Evolutionary conservation across 2,888 invertebrate species (phyloP).

Genomic region (Tachina grossa): DNA sequence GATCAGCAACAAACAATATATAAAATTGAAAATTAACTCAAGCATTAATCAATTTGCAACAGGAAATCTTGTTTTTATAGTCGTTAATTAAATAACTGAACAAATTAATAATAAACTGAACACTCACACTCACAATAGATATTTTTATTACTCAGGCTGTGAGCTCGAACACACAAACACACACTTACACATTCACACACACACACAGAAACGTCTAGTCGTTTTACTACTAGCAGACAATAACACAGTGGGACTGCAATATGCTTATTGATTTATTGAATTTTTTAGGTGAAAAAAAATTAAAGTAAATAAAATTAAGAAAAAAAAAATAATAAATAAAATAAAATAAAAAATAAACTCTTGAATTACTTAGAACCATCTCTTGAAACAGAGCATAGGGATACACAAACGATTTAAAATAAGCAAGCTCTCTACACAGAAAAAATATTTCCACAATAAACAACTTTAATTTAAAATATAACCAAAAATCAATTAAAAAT

Average conservation of each 20-base stretch:
- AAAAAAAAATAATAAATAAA: too few species aligned
- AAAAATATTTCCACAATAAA: too few species aligned
- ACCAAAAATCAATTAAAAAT: too few species aligned
- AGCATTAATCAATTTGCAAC: constrained; percentile 73
- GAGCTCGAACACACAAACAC: not conserved
- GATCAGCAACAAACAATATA: constrained; percentile 39
- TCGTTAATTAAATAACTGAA: constrained; percentile 72
- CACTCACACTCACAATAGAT: not conserved
- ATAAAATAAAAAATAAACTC: too few species aligned
- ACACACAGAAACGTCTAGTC: not conserved
- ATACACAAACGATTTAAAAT: too few species aligned
- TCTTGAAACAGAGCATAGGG: too few species aligned
- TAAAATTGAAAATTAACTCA: constrained; percentile 63
- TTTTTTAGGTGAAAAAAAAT: too few species aligned
- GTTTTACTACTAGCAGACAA: not conserved
- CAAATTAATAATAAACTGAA: constrained; percentile 60
- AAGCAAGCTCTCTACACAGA: too few species aligned
- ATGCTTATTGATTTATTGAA: not conserved
- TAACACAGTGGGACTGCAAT: not conserved
- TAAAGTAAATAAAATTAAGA: too few species aligned
- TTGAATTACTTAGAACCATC: too few species aligned
- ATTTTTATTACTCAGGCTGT: constrained; percentile 3
- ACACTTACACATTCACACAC: not conserved
- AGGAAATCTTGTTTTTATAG: constrained; percentile 72
- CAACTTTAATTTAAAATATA: too few species aligned